phyloP scores from a whole-genome alignment of 2,113 vertebrate species.

The Oophaga pumilio region DNA sequence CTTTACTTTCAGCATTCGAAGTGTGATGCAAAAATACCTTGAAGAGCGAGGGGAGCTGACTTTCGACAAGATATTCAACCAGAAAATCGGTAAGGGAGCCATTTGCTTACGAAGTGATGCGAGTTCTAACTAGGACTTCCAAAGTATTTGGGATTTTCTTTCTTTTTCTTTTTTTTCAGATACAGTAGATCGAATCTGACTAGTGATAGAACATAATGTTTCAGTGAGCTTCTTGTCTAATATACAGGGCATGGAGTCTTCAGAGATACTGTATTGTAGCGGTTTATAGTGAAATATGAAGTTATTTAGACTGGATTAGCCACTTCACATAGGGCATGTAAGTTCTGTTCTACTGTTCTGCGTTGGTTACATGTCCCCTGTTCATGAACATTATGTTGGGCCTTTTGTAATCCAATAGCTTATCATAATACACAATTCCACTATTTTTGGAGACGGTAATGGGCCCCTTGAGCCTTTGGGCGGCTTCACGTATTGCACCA shows the following conservation, averaged over 20 bases:
- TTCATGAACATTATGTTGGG: no score
- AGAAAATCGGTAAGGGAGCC: slow-evolving; percentile 91
- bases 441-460: no score
- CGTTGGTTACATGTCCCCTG: no score
- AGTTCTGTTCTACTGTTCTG: no score
- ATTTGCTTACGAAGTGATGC: neutral
- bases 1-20: slow-evolving; percentile 85
- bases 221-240: neutral
- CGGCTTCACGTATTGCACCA: no score
- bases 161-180: neutral
- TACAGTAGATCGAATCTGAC: neutral
- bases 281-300: neutral
- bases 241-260: neutral
- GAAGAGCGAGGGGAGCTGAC: slow-evolving; percentile 91
- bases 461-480: no score
- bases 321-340: no score
- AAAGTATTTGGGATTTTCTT: neutral
- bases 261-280: neutral
- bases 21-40: slow-evolving; percentile 98
- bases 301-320: neutral
- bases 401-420: no score
- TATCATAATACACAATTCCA: no score
- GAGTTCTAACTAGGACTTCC: neutral
- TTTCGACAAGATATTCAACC: slow-evolving; percentile 98
- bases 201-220: neutral